These are phyloP conservation scores for Tachystola acroxantha DNA, from an alignment of 2,888 invertebrate species.

Conservation along the genomic window DNA sequence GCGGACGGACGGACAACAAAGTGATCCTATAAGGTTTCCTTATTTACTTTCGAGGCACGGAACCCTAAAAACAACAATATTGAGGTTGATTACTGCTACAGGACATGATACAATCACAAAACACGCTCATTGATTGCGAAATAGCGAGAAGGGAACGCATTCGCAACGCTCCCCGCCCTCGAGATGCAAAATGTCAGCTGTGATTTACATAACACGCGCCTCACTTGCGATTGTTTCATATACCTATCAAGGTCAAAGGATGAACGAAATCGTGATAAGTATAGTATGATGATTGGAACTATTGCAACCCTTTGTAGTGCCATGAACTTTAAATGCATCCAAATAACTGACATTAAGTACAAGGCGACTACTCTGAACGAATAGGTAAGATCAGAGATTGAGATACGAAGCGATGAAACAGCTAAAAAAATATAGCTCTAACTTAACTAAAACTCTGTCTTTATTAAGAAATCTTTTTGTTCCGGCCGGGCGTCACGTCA, in stretches of 20 bases:
- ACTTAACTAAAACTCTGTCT: too few species aligned
- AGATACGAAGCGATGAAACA: too few species aligned
- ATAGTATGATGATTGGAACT: constrained; percentile 22
- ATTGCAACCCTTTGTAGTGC: constrained; percentile 19
- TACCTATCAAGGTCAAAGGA: constrained; percentile 50
- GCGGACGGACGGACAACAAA: too few species aligned
- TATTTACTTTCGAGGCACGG: too few species aligned
- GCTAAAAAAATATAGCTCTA: too few species aligned
- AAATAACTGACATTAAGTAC: constrained; percentile 1
- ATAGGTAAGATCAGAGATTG: too few species aligned
- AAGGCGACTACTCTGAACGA: too few species aligned
- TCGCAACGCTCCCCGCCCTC: constrained; percentile 34
- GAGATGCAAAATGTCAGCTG: constrained; percentile 61
- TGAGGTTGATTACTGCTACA: too few species aligned
- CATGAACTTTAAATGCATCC: constrained; percentile 22
- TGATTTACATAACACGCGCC: constrained; percentile 61
- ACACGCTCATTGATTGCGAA: constrained; percentile 41
- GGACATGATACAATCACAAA: constrained; percentile 29
- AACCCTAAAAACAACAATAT: too few species aligned
- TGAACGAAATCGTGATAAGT: constrained; percentile 22
- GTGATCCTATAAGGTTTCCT: too few species aligned
- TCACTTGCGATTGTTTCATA: constrained; percentile 49
- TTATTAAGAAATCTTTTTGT: too few species aligned
- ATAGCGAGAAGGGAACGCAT: constrained; percentile 44
- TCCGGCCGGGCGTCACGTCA: too few species aligned